phyloP scores from a whole-genome alignment of 2,888 invertebrate genomes.

The Drosophila mayaguana region DNA sequence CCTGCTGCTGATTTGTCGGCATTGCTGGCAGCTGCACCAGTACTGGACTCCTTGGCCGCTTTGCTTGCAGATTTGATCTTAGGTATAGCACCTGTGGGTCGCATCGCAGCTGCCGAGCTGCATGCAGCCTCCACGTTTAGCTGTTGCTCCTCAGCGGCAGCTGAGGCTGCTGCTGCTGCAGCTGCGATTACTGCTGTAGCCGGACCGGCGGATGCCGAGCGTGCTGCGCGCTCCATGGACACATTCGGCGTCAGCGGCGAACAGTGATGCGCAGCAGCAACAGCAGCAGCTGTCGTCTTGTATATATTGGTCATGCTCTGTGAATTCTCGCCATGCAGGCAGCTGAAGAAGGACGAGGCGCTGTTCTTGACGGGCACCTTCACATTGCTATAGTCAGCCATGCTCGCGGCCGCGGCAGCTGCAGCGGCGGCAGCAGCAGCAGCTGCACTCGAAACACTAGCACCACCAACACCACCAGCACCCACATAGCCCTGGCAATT shows the following conservation, averaged over 20 bases:
- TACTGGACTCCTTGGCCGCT: constrained; percentile 56
- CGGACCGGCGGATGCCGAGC: constrained; percentile 79
- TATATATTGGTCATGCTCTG: constrained; percentile 85
- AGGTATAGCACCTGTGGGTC: constrained; percentile 82
- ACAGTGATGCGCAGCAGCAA: constrained; percentile 54
- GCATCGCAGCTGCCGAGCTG: constrained; percentile 36
- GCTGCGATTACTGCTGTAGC: constrained; percentile 41
- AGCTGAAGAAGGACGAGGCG: constrained; percentile 85
- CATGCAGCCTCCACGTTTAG: constrained; percentile 24
- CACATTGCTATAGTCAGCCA: constrained; percentile 55
- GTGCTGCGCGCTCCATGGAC: constrained; percentile 78
- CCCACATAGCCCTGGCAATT: constrained; percentile 66
- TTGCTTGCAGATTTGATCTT: constrained; percentile 75
- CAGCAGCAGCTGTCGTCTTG: constrained; percentile 71
- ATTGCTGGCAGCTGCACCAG: constrained; percentile 23
- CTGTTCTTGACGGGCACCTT: constrained; percentile 83
- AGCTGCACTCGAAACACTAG: constrained; percentile 12
- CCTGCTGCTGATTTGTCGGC: constrained; percentile 35
- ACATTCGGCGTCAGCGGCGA: constrained; percentile 67
- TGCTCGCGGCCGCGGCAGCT: constrained; percentile 25
- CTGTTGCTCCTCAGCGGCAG: constrained; percentile 39
- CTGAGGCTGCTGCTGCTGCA: constrained; percentile 39
- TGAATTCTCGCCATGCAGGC: constrained; percentile 85
- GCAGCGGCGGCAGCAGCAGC: constrained; percentile 33
- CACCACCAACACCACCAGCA: constrained; percentile 19